Evolutionary conservation across 2,113 vertebrate species (phyloP).

Genomic region (Malurus melanocephalus): DNA sequence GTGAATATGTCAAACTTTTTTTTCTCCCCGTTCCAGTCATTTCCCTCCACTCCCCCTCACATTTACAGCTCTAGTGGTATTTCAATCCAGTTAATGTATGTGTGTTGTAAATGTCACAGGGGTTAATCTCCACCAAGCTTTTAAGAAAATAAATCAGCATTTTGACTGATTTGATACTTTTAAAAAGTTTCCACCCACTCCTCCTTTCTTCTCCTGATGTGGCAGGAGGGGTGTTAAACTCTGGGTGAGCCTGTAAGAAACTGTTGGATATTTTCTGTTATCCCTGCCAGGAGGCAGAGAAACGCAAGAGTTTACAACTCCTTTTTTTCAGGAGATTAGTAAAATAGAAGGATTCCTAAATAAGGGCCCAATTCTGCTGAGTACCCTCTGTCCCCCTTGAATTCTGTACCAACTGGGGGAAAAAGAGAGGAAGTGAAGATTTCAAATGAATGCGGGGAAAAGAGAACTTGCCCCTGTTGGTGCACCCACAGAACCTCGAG

Average conservation of each 20-base stretch:
- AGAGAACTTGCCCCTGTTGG: neutral
- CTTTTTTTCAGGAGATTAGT: constrained; percentile 33
- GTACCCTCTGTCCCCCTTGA: neutral
- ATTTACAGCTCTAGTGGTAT: constrained; percentile 53
- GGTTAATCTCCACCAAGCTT: constrained; percentile 63
- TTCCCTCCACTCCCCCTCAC: constrained; percentile 43
- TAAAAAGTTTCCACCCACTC: constrained; percentile 63
- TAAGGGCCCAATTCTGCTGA: constrained; percentile 11
- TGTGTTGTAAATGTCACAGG: constrained; percentile 61
- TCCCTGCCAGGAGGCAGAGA: constrained; percentile 54
- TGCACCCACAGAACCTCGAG: neutral
- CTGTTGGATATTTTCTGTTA: constrained; percentile 49
- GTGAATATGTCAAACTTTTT: neutral
- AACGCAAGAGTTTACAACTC: neutral
- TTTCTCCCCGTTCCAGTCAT: constrained; percentile 27
- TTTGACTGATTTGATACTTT: constrained; percentile 57
- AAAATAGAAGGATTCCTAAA: constrained; percentile 41
- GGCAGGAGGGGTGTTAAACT: constrained; percentile 52
- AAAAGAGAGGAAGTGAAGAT: neutral
- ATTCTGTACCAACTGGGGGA: neutral
- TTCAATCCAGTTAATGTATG: constrained; percentile 57
- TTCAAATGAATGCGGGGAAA: neutral
- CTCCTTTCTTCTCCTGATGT: constrained; percentile 46
- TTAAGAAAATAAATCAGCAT: constrained; percentile 67
- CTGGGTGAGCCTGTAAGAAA: constrained; percentile 31